A percentile compares a stretch with the other conserved stretches of the same genome.
Evolutionary conservation across 2,113 vertebrate species (phyloP).

Genomic region (Motacilla tschutschensis): DNA sequence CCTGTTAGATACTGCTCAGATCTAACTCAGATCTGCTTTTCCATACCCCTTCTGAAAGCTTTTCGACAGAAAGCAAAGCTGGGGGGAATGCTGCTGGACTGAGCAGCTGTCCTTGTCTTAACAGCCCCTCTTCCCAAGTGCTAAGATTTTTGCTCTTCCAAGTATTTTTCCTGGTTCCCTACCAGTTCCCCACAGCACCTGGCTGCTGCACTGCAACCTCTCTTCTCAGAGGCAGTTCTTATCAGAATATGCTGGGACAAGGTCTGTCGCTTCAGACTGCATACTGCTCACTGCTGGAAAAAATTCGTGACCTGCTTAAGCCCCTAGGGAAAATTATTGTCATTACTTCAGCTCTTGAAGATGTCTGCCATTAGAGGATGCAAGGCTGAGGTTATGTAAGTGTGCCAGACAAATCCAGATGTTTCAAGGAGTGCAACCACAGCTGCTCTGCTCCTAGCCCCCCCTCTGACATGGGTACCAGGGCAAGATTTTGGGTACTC

Average conservation of each 20-base stretch:
- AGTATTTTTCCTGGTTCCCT: background rate
- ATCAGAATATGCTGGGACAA: background rate
- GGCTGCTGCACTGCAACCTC: background rate
- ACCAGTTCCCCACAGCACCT: background rate
- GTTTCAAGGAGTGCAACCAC: background rate
- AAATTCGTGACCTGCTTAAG: background rate
- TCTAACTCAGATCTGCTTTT: background rate
- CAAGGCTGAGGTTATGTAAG: constrained; percentile 26
- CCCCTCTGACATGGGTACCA: background rate
- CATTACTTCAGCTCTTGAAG: background rate
- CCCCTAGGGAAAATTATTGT: background rate
- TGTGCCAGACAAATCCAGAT: background rate
- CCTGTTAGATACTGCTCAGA: background rate
- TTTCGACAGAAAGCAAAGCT: background rate
- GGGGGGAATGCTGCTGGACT: background rate
- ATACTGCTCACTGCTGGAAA: constrained; percentile 1
- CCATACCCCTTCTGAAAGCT: background rate
- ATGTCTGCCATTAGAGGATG: background rate
- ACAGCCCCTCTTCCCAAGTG: background rate
- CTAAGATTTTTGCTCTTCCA: background rate
- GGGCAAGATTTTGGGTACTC: background rate
- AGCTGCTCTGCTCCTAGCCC: background rate
- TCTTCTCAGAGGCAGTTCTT: background rate
- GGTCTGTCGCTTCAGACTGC: background rate
- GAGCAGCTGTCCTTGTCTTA: background rate